Evolutionary conservation across 2,888 invertebrate species (phyloP).

Genomic region (Morinoia aosen): DNA sequence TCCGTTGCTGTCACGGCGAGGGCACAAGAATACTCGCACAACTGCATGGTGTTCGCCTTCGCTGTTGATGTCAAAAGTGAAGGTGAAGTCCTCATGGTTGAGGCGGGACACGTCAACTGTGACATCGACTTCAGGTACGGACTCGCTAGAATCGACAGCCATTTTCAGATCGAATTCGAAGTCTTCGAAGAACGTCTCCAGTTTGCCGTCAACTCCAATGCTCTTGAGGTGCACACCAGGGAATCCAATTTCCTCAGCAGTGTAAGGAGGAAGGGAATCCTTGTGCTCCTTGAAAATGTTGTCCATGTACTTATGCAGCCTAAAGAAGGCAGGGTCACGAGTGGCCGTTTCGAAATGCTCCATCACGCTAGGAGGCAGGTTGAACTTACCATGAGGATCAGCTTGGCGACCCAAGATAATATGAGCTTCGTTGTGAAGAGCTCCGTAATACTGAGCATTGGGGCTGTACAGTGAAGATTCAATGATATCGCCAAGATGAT

Average conservation of each 20-base stretch:
- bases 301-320: constrained; percentile 78
- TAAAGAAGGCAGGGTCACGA: constrained; percentile 83
- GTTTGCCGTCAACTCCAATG: constrained; percentile 75
- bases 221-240: constrained; percentile 68
- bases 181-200: constrained; percentile 69
- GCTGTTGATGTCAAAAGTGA: too few species aligned
- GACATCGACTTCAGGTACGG: too few species aligned
- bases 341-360: constrained; percentile 69
- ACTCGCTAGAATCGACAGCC: constrained; percentile 67
- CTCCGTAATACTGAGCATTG: constrained; percentile 58
- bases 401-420: constrained; percentile 55
- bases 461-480: constrained; percentile 68
- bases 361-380: constrained; percentile 68
- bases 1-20: constrained; percentile 68
- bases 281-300: constrained; percentile 80
- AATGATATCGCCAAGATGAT: constrained; percentile 68
- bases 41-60: too few species aligned
- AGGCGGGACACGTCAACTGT: too few species aligned
- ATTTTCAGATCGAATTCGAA: too few species aligned
- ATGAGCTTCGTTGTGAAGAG: constrained; percentile 59
- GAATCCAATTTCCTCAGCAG: constrained; percentile 71
- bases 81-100: too few species aligned
- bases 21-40: constrained; percentile 68
- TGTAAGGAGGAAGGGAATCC: constrained; percentile 76
- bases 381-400: constrained; percentile 70